Conservation (phyloP, 2,888 invertebrate genomes). For the Archips crataeganus region DNA sequence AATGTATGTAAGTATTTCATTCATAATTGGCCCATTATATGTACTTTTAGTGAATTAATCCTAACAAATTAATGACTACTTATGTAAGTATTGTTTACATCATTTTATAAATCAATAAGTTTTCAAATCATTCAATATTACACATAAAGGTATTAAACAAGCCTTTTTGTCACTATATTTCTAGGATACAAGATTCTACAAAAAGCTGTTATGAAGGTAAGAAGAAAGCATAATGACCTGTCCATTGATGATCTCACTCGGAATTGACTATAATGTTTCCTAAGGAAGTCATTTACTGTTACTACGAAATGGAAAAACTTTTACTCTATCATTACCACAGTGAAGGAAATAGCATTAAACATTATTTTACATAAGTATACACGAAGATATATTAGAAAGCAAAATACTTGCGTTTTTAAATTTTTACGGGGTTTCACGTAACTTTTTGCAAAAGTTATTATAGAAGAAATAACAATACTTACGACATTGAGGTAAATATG, state of each 20-base stretch:
- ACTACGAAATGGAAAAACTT: conserved; percentile 30
- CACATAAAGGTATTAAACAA: conserved; percentile 21
- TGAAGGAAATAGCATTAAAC: not conserved
- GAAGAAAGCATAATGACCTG: conserved; percentile 45
- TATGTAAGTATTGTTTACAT: too few relatives aligned
- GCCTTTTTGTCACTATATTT: conserved; percentile 42
- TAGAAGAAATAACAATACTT: conserved; percentile 13
- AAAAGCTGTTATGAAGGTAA: conserved; percentile 36
- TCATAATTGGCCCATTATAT: too few relatives aligned
- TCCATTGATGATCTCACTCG: conserved; percentile 49
- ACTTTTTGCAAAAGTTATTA: not conserved
- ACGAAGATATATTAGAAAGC: not conserved
- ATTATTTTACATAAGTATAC: not conserved
- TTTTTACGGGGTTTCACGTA: not conserved
- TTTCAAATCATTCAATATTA: not conserved
- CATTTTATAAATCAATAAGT: not conserved
- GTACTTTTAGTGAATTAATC: too few relatives aligned
- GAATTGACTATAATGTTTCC: conserved; percentile 40
- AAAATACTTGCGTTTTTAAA: not conserved
- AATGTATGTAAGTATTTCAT: not conserved
- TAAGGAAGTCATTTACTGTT: conserved; percentile 25
- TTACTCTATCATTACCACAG: conserved; percentile 18
- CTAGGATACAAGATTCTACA: conserved; percentile 47
- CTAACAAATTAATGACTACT: too few relatives aligned
- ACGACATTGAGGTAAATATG: conserved; percentile 4